Evolutionary conservation across 1,140 invertebrate genomes (phyloP).

Genomic region (Notospermus geniculatus): DNA sequence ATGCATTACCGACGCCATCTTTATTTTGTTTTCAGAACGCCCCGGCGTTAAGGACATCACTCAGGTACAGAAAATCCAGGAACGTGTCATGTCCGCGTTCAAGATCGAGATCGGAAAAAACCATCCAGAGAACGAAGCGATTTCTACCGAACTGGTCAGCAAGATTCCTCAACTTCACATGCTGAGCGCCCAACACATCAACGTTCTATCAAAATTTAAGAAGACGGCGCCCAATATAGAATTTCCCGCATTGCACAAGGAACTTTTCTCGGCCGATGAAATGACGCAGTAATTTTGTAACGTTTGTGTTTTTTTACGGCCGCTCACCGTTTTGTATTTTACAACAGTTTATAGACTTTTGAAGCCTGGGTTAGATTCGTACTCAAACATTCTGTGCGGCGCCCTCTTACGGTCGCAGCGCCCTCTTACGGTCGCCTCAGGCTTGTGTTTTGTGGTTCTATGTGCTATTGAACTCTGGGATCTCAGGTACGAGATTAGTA

Average conservation of each 20-base stretch:
- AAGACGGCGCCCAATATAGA: slow-evolving; percentile 85
- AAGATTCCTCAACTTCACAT: slow-evolving; percentile 87
- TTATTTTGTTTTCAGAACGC: slow-evolving; percentile 44
- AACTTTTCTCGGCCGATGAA: slow-evolving; percentile 80
- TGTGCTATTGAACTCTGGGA: no score
- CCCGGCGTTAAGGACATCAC: slow-evolving; percentile 47
- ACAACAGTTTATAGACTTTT: no score
- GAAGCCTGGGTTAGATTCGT: no score
- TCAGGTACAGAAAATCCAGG: slow-evolving; percentile 73
- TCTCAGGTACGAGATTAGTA: no score
- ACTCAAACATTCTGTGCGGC: no score
- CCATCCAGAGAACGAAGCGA: slow-evolving; percentile 50
- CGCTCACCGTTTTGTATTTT: no score
- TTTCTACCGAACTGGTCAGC: slow-evolving; percentile 80
- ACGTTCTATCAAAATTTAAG: slow-evolving; percentile 89
- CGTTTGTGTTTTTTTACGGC: no score
- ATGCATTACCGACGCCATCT: no score
- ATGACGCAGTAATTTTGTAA: no score
- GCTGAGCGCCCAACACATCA: slow-evolving; percentile 87
- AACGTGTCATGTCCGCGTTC: slow-evolving; percentile 84
- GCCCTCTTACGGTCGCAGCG: no score
- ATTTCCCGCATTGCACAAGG: slow-evolving; percentile 95
- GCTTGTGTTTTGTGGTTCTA: no score
- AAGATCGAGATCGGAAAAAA: slow-evolving; percentile 88
- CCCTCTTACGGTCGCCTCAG: no score